Base-by-base conservation (phyloP, 2,888 invertebrate species). In the Thelaira solivaga region DNA sequence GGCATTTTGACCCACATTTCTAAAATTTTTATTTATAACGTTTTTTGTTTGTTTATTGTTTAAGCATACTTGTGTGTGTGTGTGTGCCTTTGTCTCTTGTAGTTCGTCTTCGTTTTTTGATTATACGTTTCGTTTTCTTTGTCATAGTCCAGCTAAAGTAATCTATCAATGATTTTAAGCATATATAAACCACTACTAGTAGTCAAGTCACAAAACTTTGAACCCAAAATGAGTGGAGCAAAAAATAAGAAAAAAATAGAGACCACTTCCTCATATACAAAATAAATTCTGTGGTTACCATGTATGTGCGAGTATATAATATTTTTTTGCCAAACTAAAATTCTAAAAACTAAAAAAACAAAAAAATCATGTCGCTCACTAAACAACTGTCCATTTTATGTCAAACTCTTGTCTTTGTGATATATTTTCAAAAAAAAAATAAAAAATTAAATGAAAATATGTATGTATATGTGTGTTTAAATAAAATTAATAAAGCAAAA, bases 311-410 rank as follows among this genome's bases (percentile, higher is more conserved):
- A n/a, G n/a, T 57, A 45, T 43, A 41, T 68, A 31, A 45, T 65
- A 64, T 53, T 67, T 62, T 57, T 45, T 13, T 8, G 13, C 16
- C 49, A 57, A 68, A 51, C 16, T 31, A 43, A 47, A 75, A 57
- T 34, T 57, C 11, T 49, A 24, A 43, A 45, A 75, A 57, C 41
- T 57, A 16, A 57, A 24, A 43, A 45, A 64, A 64, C n/a, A 64
- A 61, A 76, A 64, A 79, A 75, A n/a, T n/a, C 80, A 77, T 77
- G 77, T 77, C 77, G 77, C 67, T 75, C 77, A 72, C 80, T 68
- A 80, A 75, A 74, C 80, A 80, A 75, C 80, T 80, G 80, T 80
- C 80, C 77, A 75, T 77, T 80, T 77, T 77, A 67, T 80, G 80
- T 80, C 80, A 80, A 80, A 77, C 71, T 80, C 75, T 72, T 72